Conservation (phyloP, 2,888 invertebrate genomes). For the Cyclophora albipunctata region DNA sequence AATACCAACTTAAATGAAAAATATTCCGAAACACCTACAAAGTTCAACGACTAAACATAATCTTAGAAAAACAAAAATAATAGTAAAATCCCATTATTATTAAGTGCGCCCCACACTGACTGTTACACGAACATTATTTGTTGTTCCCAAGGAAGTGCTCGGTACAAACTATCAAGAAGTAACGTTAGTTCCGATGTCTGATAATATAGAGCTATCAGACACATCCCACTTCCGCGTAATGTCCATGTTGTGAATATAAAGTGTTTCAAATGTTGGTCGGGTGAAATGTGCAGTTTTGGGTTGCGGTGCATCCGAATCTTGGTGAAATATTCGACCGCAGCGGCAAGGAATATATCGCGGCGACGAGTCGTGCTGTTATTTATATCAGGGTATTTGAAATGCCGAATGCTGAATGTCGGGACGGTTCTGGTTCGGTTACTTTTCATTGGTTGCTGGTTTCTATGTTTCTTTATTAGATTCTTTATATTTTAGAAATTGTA, state of each 20-base stretch:
- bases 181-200: slow-evolving; percentile 17
- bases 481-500: no score
- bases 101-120: no score
- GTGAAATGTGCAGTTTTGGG: slow-evolving; percentile 17
- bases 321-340: slow-evolving; percentile 14
- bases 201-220: slow-evolving; percentile 16
- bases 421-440: background rate
- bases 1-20: no score
- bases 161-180: slow-evolving; percentile 13
- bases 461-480: no score
- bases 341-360: slow-evolving; percentile 2
- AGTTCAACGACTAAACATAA: no score
- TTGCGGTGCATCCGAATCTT: slow-evolving; percentile 1
- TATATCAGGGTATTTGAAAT: background rate
- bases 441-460: no score
- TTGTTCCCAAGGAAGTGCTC: no score
- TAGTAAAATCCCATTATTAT: no score
- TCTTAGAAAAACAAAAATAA: no score
- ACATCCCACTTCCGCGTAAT: slow-evolving; percentile 20
- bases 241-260: slow-evolving; percentile 21
- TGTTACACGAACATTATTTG: no score
- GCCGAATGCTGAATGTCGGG: background rate
- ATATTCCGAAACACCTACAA: no score
- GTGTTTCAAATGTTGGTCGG: slow-evolving; percentile 15
- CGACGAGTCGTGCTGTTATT: background rate